These are phyloP conservation scores for Chelon labrosus DNA, from an alignment of 2,797 vertebrate genomes.

Conservation along the genomic window DNA sequence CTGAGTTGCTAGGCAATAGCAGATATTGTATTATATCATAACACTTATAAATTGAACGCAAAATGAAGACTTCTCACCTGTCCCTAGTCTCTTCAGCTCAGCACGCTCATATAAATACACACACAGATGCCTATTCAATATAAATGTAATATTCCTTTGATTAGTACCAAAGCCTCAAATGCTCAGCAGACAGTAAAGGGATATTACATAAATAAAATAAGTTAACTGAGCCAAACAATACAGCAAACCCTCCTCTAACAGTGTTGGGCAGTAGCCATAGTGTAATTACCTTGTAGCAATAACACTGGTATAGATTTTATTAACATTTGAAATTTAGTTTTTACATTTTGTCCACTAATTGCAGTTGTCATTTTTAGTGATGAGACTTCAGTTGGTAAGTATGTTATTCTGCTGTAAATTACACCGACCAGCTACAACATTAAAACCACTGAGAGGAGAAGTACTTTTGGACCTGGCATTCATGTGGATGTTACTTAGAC, in stretches of 20 bases:
- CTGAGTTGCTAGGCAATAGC: constrained; percentile 41
- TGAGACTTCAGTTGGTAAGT: no score
- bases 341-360: background rate
- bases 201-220: background rate
- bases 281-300: constrained; percentile 2
- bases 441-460: no score
- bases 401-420: no score
- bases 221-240: background rate
- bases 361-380: background rate
- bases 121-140: background rate
- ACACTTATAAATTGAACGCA: constrained; percentile 7
- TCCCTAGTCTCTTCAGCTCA: background rate
- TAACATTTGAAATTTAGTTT: background rate
- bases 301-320: background rate
- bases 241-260: background rate
- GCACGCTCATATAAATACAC: background rate
- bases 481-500: no score
- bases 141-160: constrained; percentile 4
- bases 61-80: background rate
- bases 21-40: constrained; percentile 18
- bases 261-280: no score
- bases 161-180: constrained; percentile 1
- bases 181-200: background rate
- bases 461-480: no score
- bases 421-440: no score